A percentile compares a stretch with the other conserved stretches of the same genome.
phyloP scores from a whole-genome alignment of 2,113 vertebrate genomes.

The Cacatua alba region DNA sequence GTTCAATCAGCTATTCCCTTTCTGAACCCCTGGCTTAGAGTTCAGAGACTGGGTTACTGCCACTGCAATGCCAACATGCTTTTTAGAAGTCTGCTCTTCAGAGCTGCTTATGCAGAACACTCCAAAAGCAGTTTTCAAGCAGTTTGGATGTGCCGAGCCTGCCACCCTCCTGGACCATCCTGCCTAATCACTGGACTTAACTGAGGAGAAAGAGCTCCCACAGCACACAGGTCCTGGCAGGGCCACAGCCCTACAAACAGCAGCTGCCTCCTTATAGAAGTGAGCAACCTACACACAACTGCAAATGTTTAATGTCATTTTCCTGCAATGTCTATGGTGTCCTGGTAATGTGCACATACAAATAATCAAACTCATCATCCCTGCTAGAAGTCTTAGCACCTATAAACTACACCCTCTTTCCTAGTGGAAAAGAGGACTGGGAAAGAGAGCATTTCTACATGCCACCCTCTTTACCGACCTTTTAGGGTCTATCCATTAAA shows the following conservation, averaged over 20 bases:
- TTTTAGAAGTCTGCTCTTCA: background rate
- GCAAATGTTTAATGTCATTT: background rate
- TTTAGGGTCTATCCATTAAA: background rate
- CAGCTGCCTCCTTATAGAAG: background rate
- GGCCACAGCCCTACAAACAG: background rate
- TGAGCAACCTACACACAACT: background rate
- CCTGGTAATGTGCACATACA: fast-evolving
- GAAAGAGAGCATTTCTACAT: background rate
- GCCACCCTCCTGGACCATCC: background rate
- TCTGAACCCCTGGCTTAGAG: background rate
- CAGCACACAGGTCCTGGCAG: background rate
- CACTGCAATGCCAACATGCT: background rate
- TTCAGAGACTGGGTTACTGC: background rate
- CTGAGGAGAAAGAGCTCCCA: background rate
- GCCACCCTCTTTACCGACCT: background rate
- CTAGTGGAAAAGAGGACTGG: background rate
- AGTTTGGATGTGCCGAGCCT: background rate
- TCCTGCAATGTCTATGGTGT: background rate
- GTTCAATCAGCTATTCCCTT: background rate
- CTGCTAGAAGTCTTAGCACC: background rate
- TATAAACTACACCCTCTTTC: background rate
- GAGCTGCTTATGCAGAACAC: background rate
- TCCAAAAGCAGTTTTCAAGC: background rate
- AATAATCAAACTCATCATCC: background rate
- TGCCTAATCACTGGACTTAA: background rate